Conservation (phyloP, 2,113 vertebrate genomes). For the Tupaia chinensis region DNA sequence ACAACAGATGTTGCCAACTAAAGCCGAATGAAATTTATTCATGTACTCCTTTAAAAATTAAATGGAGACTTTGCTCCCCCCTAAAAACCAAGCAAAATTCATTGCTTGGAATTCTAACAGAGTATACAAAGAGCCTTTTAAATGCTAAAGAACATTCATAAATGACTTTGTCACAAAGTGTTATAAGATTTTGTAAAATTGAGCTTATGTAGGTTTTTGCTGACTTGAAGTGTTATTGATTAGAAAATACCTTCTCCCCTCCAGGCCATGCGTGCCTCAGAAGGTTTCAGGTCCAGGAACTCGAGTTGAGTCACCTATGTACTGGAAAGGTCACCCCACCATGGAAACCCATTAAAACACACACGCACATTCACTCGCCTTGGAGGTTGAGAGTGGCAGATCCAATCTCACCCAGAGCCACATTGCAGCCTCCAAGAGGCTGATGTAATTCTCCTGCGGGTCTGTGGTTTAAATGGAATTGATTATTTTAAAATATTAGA, state of each 20-base stretch:
- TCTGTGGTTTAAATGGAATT: conserved; percentile 82
- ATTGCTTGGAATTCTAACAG: conserved; percentile 79
- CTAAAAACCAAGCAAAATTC: conserved; percentile 78
- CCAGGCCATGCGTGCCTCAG: conserved; percentile 37
- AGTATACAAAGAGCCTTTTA: conserved; percentile 81
- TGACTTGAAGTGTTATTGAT: conserved; percentile 83
- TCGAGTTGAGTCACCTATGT: conserved; percentile 66
- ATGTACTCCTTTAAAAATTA: conserved; percentile 78
- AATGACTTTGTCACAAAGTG: conserved; percentile 84
- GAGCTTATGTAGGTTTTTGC: conserved; percentile 80
- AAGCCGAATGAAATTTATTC: conserved; percentile 79
- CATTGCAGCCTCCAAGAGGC: conserved; percentile 74
- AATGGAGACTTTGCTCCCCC: conserved; percentile 72
- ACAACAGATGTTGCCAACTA: conserved; percentile 82
- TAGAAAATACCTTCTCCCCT: conserved; percentile 81
- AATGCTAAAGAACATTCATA: conserved; percentile 82
- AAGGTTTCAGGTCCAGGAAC: conserved; percentile 80
- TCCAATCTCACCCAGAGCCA: conserved; percentile 80
- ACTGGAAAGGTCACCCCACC: conserved; percentile 78
- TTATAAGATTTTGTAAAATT: conserved; percentile 82
- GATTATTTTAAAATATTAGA: conserved; percentile 83
- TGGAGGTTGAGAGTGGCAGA: conserved; percentile 77
- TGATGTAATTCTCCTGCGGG: conserved; percentile 81
- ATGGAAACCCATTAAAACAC: conserved; percentile 80
- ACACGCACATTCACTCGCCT: conserved; percentile 19